Base-by-base conservation (phyloP, 2,888 invertebrate species). In the Andrena haemorrhoa region DNA sequence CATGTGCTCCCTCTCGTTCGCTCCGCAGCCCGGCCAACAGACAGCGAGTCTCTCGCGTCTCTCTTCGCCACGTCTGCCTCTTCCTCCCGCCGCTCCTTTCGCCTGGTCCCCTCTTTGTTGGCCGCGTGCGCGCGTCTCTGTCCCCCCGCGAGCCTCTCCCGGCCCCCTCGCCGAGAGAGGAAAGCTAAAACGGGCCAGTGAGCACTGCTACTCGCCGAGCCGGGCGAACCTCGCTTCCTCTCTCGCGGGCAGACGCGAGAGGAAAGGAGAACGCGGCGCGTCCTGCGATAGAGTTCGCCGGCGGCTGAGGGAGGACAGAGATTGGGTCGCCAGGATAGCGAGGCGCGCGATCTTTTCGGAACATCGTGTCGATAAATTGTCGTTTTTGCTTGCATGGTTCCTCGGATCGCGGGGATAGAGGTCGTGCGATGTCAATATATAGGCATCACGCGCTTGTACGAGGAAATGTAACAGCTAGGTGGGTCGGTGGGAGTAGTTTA, bases 131-230 rank as follows among this genome's bases (percentile, higher is more conserved):
- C 71, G 73, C 72, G 53, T 80, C 81, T 73, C 68, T 73, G 81
- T 47, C 75, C 70, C 60, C 76, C 60, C 69, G 76, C 79, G 80
- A 4, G 16, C 4, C 41, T 41, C 41, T 16, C 41, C 41, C 74
- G 82, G 70, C 78, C 82, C 80, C 81, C 23, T 75, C 80, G 75
- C 77, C 73, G 69, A 85, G 81, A 86, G 79, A 88, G 74, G 71
- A 82, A 86, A 86, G 85, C 85, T 89, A 89, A 89, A 89, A 86
- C 86, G 83, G 86, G 79, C 88, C 87, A 86, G 81, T 83, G 85
- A 88, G 83, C 86, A 82, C 80, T 71, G 82, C 61, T 77, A 61
- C 77, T 74, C 56, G 75, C 53, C 58, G 75, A 68, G 20, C 41
- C 35, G 65, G 69, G 74, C 74, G 20, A 68, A 20, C 69, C 75